phyloP scores from a whole-genome alignment of 2,888 invertebrate species.

The Oscheius sp. region DNA sequence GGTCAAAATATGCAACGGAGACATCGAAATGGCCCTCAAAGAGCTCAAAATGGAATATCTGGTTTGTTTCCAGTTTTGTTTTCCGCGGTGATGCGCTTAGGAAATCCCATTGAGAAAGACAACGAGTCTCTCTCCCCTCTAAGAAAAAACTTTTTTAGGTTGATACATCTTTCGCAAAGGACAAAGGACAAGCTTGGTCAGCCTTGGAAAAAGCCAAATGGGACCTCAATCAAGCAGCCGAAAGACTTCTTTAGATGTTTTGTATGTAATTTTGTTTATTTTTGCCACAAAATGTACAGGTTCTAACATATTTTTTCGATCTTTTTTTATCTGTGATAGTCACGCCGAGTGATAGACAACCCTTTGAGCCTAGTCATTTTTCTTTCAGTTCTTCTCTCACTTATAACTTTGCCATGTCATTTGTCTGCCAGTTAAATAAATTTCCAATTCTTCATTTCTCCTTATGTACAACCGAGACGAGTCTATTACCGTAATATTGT shows the following conservation, averaged over 20 bases:
- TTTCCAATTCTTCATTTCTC: constrained; percentile 10
- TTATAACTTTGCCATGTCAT: constrained; percentile 12
- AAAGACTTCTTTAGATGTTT: constrained; percentile 6
- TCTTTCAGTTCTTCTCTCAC: neutral
- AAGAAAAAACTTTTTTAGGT: constrained; percentile 15
- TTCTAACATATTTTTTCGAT: neutral
- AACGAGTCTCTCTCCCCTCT: neutral
- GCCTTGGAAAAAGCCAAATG: constrained; percentile 32
- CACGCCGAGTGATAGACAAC: neutral
- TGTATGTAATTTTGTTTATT: neutral
- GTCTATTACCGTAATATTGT: constrained; percentile 25
- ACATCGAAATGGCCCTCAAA: constrained; percentile 47
- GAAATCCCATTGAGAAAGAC: too few species aligned
- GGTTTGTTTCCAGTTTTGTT: constrained; percentile 31
- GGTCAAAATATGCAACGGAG: constrained; percentile 44
- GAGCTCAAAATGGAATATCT: constrained; percentile 48
- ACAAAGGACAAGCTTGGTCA: constrained; percentile 25
- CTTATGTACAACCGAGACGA: constrained; percentile 12
- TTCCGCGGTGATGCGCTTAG: too few species aligned
- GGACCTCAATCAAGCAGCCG: constrained; percentile 41
- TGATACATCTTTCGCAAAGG: constrained; percentile 25
- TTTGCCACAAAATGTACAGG: constrained; percentile 20
- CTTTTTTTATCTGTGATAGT: constrained; percentile 15
- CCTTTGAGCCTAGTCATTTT: neutral
- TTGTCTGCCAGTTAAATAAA: neutral